Percentiles rank a stretch among this genome's conserved stretches.
Conservation (phyloP, 35 echinoderm and acorn worm genomes). For the Holothuria glaberrima region DNA sequence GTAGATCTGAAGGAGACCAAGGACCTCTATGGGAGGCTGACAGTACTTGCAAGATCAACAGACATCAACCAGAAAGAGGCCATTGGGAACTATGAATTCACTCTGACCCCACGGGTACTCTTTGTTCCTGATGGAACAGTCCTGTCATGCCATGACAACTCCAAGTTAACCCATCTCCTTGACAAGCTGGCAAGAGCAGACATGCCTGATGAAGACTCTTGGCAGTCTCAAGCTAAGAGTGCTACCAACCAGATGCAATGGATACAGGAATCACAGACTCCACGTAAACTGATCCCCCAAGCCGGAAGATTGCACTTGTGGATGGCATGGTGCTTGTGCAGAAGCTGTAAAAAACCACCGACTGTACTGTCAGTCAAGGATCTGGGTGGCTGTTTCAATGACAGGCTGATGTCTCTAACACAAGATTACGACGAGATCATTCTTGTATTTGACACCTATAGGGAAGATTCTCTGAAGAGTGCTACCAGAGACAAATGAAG, state of each 20-base stretch:
- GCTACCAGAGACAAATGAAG: conserved; percentile 10
- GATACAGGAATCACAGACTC: too few species aligned
- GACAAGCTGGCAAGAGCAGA: conserved; percentile 11
- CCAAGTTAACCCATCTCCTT: conserved; percentile 66
- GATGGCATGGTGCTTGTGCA: conserved; percentile 12
- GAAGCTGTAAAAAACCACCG: conserved; percentile 13
- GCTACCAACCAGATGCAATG: conserved; percentile 15
- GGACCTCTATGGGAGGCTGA: conserved; percentile 57
- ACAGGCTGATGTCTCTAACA: too few species aligned
- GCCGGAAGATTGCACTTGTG: not conserved
- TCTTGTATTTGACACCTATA: conserved; percentile 7
- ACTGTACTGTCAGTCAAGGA: too few species aligned
- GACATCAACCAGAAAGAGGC: conserved; percentile 61
- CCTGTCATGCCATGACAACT: conserved; percentile 59
- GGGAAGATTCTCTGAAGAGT: too few species aligned
- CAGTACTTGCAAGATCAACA: conserved; percentile 67
- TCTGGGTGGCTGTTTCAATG: too few species aligned
- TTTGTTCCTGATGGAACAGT: conserved; percentile 64
- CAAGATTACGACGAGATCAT: conserved; percentile 6
- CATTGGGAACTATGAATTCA: conserved; percentile 68
- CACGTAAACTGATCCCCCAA: not conserved
- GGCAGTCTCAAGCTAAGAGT: not conserved
- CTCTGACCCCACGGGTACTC: conserved; percentile 47
- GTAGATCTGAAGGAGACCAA: too few species aligned
- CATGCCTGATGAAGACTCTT: too few species aligned